These are phyloP conservation scores for Upupa epops DNA, from an alignment of 2,113 vertebrate genomes.

Conservation along the genomic window DNA sequence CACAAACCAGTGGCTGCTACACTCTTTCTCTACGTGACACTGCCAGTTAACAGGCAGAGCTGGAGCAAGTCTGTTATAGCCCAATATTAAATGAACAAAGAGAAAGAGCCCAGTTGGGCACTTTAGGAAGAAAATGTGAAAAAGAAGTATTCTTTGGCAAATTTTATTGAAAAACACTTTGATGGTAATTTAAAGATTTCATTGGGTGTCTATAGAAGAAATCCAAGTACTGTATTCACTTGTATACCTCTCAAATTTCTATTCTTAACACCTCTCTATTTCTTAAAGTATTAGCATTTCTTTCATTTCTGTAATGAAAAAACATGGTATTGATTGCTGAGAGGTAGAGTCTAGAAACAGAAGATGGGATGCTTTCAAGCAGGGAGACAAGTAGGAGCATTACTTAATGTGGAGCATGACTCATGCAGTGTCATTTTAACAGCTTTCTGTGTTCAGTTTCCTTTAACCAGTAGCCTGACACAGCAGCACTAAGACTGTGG, in stretches of 20 bases:
- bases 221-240: neutral
- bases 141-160: constrained; percentile 7
- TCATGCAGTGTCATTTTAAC: constrained; percentile 37
- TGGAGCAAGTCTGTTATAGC: neutral
- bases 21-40: neutral
- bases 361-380: neutral
- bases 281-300: constrained; percentile 39
- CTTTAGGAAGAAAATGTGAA: neutral
- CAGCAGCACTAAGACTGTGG: neutral
- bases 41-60: neutral
- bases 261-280: constrained; percentile 28
- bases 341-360: neutral
- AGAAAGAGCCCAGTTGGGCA: neutral
- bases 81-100: neutral
- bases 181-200: constrained; percentile 15
- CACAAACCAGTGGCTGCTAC: neutral
- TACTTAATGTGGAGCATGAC: constrained; percentile 21
- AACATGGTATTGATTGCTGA: constrained; percentile 23
- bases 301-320: constrained; percentile 35
- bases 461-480: constrained; percentile 27
- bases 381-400: neutral
- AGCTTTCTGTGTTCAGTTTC: constrained; percentile 60
- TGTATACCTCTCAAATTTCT: neutral
- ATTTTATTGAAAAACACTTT: neutral
- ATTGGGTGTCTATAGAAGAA: neutral